These are phyloP conservation scores for Eurystomus gularis DNA, from an alignment of 2,113 vertebrate genomes.

Conservation along the genomic window DNA sequence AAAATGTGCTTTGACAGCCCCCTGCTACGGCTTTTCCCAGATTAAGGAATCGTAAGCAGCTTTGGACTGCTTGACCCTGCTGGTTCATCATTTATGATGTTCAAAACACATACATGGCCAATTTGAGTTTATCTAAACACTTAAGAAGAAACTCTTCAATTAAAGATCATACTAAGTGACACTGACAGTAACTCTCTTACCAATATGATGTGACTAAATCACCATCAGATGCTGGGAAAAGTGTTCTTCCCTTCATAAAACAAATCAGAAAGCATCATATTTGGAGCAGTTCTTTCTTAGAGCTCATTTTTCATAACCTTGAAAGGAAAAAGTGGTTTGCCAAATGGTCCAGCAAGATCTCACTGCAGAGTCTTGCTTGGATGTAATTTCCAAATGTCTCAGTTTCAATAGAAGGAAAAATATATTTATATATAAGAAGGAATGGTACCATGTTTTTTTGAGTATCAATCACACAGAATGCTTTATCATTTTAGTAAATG, in stretches of 20 bases:
- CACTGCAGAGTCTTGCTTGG: neutral
- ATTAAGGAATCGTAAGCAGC: slow-evolving; percentile 2
- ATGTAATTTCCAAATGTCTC: neutral
- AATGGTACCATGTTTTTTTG: neutral
- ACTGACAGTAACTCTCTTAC: neutral
- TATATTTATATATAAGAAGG: neutral
- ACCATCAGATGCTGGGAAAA: neutral
- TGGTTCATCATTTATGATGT: slow-evolving; percentile 1
- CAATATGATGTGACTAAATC: neutral
- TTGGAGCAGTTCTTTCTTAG: neutral
- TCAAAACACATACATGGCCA: neutral
- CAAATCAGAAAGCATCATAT: neutral
- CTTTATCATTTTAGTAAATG: slow-evolving; percentile 7
- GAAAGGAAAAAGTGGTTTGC: neutral
- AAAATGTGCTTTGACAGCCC: neutral
- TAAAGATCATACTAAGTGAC: neutral
- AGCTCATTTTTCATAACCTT: neutral
- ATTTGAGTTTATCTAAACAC: slow-evolving; percentile 40
- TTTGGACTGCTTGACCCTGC: neutral
- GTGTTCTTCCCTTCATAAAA: neutral
- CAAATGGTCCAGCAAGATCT: neutral
- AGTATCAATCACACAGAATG: neutral
- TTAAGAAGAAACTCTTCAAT: slow-evolving; percentile 5
- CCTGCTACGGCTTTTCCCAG: neutral
- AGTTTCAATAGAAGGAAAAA: neutral